Percentiles rank a stretch among this genome's conserved stretches.
Conservation (phyloP, 2,113 vertebrate genomes). For the Puntigrus tetrazona region DNA sequence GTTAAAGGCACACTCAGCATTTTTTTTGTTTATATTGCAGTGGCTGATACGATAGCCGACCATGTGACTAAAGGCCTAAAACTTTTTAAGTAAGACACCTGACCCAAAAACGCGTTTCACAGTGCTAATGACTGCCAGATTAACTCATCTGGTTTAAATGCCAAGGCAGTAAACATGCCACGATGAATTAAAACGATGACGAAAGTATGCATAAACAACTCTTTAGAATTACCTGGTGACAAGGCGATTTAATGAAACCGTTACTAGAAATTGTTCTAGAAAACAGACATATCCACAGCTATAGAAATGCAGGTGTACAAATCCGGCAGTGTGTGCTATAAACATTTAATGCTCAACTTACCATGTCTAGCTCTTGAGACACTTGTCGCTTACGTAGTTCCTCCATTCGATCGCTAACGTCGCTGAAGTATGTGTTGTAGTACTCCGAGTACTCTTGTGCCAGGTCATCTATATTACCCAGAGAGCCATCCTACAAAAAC, state of each 20-base stretch:
- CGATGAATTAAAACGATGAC: neutral
- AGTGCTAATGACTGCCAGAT: neutral
- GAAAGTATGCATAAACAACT: neutral
- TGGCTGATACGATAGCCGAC: neutral
- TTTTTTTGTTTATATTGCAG: neutral
- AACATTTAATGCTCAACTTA: conserved; percentile 61
- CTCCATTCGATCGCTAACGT: conserved; percentile 95
- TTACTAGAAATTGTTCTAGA: neutral
- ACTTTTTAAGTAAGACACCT: neutral
- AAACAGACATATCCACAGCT: neutral
- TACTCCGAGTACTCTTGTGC: conserved; percentile 96
- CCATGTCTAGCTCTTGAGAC: conserved; percentile 92
- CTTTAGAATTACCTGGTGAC: neutral
- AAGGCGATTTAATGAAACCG: neutral
- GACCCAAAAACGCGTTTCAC: neutral
- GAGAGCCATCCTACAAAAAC: conserved; percentile 86
- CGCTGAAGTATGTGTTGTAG: conserved; percentile 93
- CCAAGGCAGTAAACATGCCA: neutral
- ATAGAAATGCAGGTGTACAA: neutral
- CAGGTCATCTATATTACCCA: conserved; percentile 97
- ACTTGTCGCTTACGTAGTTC: conserved; percentile 89
- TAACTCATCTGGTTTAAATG: neutral
- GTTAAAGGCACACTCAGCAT: neutral
- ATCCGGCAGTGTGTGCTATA: neutral
- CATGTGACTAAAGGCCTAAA: neutral